phyloP scores from a whole-genome alignment of 2,888 invertebrate species.

The Gymnosoma rotundatum region DNA sequence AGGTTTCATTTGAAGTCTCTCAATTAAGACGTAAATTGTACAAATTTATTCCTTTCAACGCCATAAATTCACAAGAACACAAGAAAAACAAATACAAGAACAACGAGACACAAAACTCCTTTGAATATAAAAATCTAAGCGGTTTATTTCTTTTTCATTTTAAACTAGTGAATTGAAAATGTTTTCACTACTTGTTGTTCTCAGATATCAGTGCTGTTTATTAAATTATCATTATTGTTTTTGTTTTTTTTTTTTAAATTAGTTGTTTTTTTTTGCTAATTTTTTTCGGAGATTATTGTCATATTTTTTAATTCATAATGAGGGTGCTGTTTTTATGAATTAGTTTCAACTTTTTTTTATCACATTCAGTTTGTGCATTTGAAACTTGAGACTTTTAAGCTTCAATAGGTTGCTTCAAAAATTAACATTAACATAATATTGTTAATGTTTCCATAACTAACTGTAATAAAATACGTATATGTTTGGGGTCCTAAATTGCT shows the following conservation, averaged over 20 bases:
- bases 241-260: slow-evolving; percentile 1
- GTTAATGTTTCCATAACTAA: slow-evolving; percentile 7
- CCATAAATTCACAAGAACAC: slow-evolving; percentile 43
- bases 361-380: slow-evolving; percentile 38
- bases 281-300: slow-evolving; percentile 51
- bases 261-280: slow-evolving; percentile 18
- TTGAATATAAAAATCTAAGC: slow-evolving; percentile 58
- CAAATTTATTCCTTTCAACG: slow-evolving; percentile 73
- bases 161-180: slow-evolving; percentile 62
- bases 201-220: slow-evolving; percentile 50
- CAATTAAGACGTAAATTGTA: slow-evolving; percentile 76
- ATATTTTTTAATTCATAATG: slow-evolving; percentile 63
- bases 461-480: slow-evolving; percentile 37
- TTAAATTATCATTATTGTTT: slow-evolving; percentile 8
- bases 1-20: slow-evolving; percentile 72
- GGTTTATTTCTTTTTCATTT: slow-evolving; percentile 33
- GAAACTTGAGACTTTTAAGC: slow-evolving; percentile 67
- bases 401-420: slow-evolving; percentile 57
- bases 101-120: slow-evolving; percentile 33
- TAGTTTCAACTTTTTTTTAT: slow-evolving; percentile 43
- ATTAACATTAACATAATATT: slow-evolving; percentile 33
- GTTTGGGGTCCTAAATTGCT: slow-evolving; percentile 24
- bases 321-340: slow-evolving; percentile 66
- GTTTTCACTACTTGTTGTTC: slow-evolving; percentile 58
- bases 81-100: slow-evolving; percentile 23